These are phyloP conservation scores for Luidia sarsii DNA, from an alignment of 53 echinoderm and acorn worm genomes.

Conservation along the genomic window DNA sequence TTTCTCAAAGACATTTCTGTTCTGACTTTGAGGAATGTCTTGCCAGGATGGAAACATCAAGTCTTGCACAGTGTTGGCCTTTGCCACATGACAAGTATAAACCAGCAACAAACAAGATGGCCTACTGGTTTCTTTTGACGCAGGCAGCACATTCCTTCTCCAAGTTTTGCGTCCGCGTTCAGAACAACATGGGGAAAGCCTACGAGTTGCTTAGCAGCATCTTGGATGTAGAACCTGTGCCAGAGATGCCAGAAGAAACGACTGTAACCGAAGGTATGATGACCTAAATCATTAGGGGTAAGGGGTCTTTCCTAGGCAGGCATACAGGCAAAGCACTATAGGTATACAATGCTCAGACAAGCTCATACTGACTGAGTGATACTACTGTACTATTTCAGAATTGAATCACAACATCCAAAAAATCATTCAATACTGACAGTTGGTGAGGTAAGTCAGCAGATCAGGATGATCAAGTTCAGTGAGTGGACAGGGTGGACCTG, in stretches of 20 bases:
- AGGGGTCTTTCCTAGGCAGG: neutral
- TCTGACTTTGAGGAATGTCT: no score
- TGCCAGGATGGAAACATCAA: no score
- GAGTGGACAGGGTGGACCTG: no score
- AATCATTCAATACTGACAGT: no score
- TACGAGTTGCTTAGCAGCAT: slow-evolving; percentile 13
- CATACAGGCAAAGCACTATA: neutral
- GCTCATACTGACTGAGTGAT: neutral
- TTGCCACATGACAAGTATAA: no score
- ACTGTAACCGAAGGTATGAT: slow-evolving; percentile 12
- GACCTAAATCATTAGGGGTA: neutral
- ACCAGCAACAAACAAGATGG: no score
- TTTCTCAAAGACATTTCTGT: no score
- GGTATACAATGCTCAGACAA: neutral
- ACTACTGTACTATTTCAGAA: no score
- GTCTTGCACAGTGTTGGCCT: neutral
- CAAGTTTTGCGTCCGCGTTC: slow-evolving; percentile 41
- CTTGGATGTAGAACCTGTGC: neutral
- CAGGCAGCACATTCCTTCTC: slow-evolving; percentile 52
- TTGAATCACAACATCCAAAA: no score
- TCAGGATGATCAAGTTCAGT: no score
- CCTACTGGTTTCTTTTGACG: neutral
- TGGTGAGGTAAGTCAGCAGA: no score
- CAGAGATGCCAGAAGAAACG: neutral
- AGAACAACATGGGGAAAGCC: slow-evolving; percentile 17